Conservation (phyloP, 2,888 invertebrate species). For the Pseudanteris insignis region DNA sequence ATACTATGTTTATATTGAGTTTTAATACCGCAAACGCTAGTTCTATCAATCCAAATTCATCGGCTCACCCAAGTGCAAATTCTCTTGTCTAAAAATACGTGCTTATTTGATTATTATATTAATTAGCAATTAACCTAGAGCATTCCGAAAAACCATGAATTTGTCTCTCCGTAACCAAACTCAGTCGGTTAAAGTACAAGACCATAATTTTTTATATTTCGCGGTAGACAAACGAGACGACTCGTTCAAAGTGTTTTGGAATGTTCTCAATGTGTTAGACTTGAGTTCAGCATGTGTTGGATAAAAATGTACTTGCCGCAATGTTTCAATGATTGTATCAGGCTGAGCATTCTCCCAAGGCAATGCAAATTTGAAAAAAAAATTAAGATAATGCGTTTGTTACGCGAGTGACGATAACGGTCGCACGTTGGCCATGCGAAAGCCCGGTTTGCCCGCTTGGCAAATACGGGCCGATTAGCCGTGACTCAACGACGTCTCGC, state of each 20-base stretch:
- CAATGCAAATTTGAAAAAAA: slow-evolving; percentile 23
- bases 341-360: slow-evolving; percentile 11
- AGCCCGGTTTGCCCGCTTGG: too few relatives aligned
- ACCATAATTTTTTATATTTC: not conserved
- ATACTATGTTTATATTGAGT: too few relatives aligned
- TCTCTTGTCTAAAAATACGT: not conserved
- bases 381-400: slow-evolving; percentile 6
- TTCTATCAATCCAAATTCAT: too few relatives aligned
- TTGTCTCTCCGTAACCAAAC: not conserved
- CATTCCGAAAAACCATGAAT: slow-evolving; percentile 11
- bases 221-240: not conserved
- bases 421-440: too few relatives aligned
- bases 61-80: not conserved
- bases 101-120: too few relatives aligned
- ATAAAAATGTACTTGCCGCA: slow-evolving; percentile 38
- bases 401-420: too few relatives aligned
- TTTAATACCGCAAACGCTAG: too few relatives aligned
- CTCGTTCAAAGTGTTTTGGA: slow-evolving; percentile 9
- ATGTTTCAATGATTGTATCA: slow-evolving; percentile 10
- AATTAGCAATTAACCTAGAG: not conserved
- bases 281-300: slow-evolving; percentile 7
- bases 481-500: not conserved
- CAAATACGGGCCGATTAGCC: too few relatives aligned
- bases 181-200: not conserved
- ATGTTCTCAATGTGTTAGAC: not conserved